These are phyloP conservation scores for Petrolisthes cinctipes DNA, from an alignment of 2,888 invertebrate genomes.

Conservation along the genomic window DNA sequence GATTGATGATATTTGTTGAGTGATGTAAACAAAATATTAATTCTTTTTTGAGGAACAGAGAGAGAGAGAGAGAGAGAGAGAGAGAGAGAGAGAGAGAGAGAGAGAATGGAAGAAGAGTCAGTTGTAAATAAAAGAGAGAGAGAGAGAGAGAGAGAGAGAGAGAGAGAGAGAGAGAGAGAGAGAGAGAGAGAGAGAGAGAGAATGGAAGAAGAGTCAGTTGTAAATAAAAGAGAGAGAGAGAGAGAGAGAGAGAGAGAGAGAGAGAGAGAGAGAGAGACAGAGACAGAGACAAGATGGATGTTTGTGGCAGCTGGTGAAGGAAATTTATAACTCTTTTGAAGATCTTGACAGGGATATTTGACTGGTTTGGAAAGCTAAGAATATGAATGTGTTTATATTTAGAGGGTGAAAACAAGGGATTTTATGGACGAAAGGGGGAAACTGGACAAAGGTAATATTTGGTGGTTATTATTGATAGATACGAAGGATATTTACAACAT, in stretches of 20 bases:
- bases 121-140: no score
- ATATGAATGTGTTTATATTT: no score
- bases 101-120: neutral
- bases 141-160: neutral
- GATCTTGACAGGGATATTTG: neutral
- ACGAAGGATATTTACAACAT: no score
- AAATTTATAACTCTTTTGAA: neutral
- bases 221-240: no score
- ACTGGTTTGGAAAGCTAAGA: no score
- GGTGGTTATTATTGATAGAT: no score
- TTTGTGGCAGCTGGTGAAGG: neutral
- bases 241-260: neutral
- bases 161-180: neutral
- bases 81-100: neutral
- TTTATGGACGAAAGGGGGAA: no score
- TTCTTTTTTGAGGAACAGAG: neutral
- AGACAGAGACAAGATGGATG: neutral
- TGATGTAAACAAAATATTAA: neutral
- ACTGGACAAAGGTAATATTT: no score
- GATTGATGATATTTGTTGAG: no score
- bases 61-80: constrained; percentile 1
- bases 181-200: no score
- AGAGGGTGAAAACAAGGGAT: no score
- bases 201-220: no score
- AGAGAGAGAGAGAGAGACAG: neutral